Conservation (phyloP, 2,888 invertebrate species). For the Xestia ashworthii region DNA sequence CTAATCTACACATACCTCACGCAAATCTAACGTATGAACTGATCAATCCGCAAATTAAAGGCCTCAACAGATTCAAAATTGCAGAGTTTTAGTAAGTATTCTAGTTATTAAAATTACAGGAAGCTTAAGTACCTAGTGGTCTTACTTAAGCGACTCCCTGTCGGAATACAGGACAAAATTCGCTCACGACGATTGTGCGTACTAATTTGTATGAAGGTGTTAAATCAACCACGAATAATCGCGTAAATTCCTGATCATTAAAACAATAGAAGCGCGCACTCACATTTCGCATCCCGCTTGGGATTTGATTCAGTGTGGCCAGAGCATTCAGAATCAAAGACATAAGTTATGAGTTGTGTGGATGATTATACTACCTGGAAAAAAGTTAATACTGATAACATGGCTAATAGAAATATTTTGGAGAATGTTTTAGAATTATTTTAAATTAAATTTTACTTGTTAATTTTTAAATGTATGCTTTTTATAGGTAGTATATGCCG, state of each 20-base stretch:
- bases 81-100: constrained; percentile 44
- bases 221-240: background rate
- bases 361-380: background rate
- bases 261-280: constrained; percentile 5
- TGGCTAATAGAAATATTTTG: too few relatives aligned
- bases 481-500: too few relatives aligned
- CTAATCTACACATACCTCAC: constrained; percentile 25
- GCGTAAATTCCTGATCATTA: background rate
- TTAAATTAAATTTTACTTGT: too few relatives aligned
- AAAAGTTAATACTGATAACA: background rate
- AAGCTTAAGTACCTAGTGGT: background rate
- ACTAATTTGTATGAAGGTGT: constrained; percentile 12
- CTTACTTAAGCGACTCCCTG: background rate
- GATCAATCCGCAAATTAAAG: constrained; percentile 24
- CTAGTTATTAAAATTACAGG: background rate
- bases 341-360: background rate
- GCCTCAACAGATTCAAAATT: constrained; percentile 37
- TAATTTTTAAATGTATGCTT: too few relatives aligned
- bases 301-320: background rate
- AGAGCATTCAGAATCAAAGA: background rate
- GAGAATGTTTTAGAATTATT: too few relatives aligned
- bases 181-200: background rate
- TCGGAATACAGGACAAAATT: background rate
- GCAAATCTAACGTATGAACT: constrained; percentile 32
- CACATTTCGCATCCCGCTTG: background rate